A percentile compares a stretch with the other conserved stretches of the same genome.
Evolutionary conservation across 2,113 vertebrate genomes (phyloP).

Genomic region (Sceloporus undulatus): DNA sequence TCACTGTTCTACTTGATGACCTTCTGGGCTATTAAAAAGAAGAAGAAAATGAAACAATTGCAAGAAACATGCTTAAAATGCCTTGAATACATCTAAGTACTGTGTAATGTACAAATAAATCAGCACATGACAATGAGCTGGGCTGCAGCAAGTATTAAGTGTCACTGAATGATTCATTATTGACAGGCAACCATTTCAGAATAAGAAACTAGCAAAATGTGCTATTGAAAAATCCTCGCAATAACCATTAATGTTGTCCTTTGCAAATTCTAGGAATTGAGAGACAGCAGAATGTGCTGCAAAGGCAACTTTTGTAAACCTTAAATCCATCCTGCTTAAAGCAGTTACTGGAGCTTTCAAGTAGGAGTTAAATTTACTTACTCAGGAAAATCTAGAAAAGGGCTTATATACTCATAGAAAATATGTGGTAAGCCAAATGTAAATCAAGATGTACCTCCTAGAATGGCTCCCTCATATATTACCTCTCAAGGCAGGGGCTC

Average conservation of each 20-base stretch:
- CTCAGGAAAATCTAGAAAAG: conserved; percentile 18
- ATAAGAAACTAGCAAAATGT: background rate
- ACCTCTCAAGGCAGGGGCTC: background rate
- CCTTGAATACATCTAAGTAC: background rate
- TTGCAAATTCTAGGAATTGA: conserved; percentile 6
- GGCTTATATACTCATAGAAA: background rate
- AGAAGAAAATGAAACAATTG: background rate
- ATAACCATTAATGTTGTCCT: background rate
- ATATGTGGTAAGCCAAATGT: background rate
- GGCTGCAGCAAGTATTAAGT: background rate
- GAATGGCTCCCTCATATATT: background rate
- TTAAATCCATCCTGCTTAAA: conserved; percentile 40
- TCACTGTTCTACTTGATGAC: background rate
- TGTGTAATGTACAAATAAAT: background rate
- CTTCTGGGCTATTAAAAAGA: background rate
- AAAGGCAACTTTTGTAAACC: conserved; percentile 35
- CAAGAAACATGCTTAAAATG: background rate
- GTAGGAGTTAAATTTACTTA: conserved; percentile 43
- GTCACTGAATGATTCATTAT: conserved; percentile 1
- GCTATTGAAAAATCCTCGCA: background rate
- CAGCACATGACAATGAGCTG: background rate
- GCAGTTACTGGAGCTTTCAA: conserved; percentile 41
- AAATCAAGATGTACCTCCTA: background rate
- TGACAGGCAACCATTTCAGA: background rate
- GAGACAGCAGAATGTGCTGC: conserved; percentile 20